Evolutionary conservation across 2,888 invertebrate genomes (phyloP).

Genomic region (Gari tellinella): DNA sequence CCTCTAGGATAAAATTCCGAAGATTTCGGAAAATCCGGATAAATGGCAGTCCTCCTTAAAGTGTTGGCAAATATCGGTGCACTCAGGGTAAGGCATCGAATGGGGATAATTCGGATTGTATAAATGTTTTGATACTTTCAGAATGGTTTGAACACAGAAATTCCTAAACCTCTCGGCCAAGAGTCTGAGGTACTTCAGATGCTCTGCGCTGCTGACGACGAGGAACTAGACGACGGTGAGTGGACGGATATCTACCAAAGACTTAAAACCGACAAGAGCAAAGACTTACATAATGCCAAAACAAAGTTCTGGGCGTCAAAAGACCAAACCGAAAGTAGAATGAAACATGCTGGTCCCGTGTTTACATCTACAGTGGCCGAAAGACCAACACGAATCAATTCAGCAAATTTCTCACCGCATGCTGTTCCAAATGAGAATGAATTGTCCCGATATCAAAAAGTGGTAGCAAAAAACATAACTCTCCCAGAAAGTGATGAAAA

Average conservation of each 20-base stretch:
- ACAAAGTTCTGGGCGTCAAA: conserved; percentile 14
- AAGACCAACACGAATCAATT: conserved; percentile 27
- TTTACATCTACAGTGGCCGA: conserved; percentile 35
- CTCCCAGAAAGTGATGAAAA: no score
- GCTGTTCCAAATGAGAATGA: conserved; percentile 13
- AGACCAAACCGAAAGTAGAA: not conserved
- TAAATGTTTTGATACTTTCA: no score
- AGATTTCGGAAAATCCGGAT: no score
- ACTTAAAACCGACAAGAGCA: conserved; percentile 27
- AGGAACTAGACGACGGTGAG: conserved; percentile 25
- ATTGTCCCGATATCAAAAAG: not conserved
- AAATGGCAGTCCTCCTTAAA: no score
- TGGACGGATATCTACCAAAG: conserved; percentile 33
- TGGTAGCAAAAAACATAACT: not conserved
- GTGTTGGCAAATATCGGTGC: no score
- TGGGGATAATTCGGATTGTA: no score
- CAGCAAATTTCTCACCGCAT: conserved; percentile 33
- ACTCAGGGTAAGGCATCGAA: no score
- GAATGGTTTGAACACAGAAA: no score
- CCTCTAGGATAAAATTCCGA: no score
- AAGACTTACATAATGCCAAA: conserved; percentile 33
- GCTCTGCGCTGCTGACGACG: conserved; percentile 34
- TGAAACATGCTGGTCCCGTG: conserved; percentile 11
- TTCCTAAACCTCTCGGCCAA: not conserved
- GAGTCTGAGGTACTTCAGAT: conserved; percentile 10